These are phyloP conservation scores for Siniperca chuatsi DNA, from an alignment of 2,113 vertebrate genomes.

Conservation along the genomic window DNA sequence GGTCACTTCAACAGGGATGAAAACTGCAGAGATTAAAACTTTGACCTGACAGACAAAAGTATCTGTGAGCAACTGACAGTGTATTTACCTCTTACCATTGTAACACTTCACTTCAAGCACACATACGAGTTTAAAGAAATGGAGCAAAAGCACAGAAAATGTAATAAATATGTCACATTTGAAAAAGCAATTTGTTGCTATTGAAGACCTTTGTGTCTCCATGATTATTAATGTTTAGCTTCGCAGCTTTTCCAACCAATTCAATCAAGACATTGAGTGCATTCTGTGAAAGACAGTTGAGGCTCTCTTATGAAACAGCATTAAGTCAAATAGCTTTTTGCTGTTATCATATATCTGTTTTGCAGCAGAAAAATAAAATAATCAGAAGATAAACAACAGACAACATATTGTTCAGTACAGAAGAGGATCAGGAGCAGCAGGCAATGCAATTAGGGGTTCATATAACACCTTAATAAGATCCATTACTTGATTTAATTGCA, in stretches of 20 bases:
- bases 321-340: slow-evolving; percentile 1
- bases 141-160: not conserved
- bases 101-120: not conserved
- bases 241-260: not conserved
- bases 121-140: not conserved
- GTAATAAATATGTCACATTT: not conserved
- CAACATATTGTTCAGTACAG: slow-evolving; percentile 3
- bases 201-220: not conserved
- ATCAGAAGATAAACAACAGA: slow-evolving; percentile 11
- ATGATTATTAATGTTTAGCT: not conserved
- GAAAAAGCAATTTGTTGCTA: not conserved
- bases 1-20: not conserved
- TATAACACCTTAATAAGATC: slow-evolving; percentile 67
- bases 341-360: not conserved
- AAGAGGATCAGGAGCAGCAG: not conserved
- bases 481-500: slow-evolving; percentile 69
- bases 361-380: not conserved
- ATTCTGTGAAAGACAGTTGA: not conserved
- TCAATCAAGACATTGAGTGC: not conserved
- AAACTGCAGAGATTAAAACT: not conserved
- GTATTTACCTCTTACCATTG: too few relatives aligned
- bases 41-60: not conserved
- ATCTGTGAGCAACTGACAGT: not conserved
- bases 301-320: not conserved
- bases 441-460: slow-evolving; percentile 45